phyloP scores from a whole-genome alignment of 2,888 invertebrate genomes.

The Holacanthella duospinosa region DNA sequence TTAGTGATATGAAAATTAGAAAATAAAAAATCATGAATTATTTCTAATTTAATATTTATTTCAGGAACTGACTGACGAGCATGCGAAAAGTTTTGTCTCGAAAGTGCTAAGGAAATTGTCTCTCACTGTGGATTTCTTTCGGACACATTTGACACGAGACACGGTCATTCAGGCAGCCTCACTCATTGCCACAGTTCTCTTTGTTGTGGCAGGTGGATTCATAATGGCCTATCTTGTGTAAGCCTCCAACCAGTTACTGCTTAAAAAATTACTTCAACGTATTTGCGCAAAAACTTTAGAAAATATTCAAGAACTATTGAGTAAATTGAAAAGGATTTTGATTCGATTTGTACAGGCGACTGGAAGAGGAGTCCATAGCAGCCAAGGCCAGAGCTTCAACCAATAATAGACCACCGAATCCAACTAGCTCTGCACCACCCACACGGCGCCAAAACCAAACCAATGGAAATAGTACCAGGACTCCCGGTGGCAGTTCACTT shows the following conservation, averaged over 20 bases:
- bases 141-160: slow-evolving; percentile 61
- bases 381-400: slow-evolving; percentile 31
- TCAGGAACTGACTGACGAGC: slow-evolving; percentile 67
- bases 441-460: not conserved
- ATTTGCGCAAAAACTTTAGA: too few relatives aligned
- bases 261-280: too few relatives aligned
- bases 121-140: slow-evolving; percentile 58
- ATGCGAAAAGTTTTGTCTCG: slow-evolving; percentile 60
- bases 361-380: slow-evolving; percentile 25
- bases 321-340: not conserved
- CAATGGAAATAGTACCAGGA: not conserved
- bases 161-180: slow-evolving; percentile 69
- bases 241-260: too few relatives aligned
- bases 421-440: not conserved
- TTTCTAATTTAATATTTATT: slow-evolving; percentile 2
- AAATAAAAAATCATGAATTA: not conserved
- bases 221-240: slow-evolving; percentile 72
- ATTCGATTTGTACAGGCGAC: slow-evolving; percentile 1
- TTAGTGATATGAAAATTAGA: slow-evolving; percentile 6
- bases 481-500: not conserved
- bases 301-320: not conserved
- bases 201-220: slow-evolving; percentile 69
- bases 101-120: slow-evolving; percentile 56
- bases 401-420: not conserved
- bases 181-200: slow-evolving; percentile 62